Conservation (phyloP, 2,888 invertebrate genomes). For the Argynnis bischoffii region DNA sequence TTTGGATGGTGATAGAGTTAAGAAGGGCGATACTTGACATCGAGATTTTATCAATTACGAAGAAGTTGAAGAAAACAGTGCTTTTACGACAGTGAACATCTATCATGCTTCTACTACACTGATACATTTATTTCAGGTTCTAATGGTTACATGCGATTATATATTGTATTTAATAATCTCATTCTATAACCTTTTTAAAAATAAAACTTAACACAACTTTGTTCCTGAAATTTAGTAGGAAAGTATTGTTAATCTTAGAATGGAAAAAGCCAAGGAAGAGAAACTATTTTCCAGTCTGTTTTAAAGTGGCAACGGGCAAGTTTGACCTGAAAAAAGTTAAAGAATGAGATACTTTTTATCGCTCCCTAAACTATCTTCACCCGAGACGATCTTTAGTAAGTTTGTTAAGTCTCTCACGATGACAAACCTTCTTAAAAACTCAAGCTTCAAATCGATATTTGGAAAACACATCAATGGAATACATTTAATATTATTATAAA, state of each 20-base stretch:
- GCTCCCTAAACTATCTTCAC: slow-evolving; percentile 27
- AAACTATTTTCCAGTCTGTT: neutral
- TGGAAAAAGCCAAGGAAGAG: neutral
- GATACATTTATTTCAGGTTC: slow-evolving; percentile 58
- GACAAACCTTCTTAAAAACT: slow-evolving; percentile 22
- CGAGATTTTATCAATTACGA: slow-evolving; percentile 28
- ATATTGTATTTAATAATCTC: slow-evolving; percentile 38
- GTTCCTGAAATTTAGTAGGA: too few species aligned
- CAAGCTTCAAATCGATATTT: slow-evolving; percentile 24
- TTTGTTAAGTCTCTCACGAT: slow-evolving; percentile 29
- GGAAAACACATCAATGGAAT: slow-evolving; percentile 40
- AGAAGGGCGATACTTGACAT: slow-evolving; percentile 39
- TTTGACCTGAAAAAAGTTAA: slow-evolving; percentile 10
- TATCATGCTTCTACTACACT: slow-evolving; percentile 69
- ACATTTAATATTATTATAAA: slow-evolving; percentile 45
- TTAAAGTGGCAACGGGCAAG: neutral
- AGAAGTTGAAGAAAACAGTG: slow-evolving; percentile 51
- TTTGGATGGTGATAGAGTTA: slow-evolving; percentile 31
- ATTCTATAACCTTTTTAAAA: slow-evolving; percentile 35
- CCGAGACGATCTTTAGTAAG: slow-evolving; percentile 26
- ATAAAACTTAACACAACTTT: neutral
- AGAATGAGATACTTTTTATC: slow-evolving; percentile 35
- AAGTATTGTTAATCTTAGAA: neutral
- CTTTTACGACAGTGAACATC: slow-evolving; percentile 56
- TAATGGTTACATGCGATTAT: slow-evolving; percentile 43